Base-by-base conservation (phyloP, 2,888 invertebrate species). In the Anthophora plumipes region DNA sequence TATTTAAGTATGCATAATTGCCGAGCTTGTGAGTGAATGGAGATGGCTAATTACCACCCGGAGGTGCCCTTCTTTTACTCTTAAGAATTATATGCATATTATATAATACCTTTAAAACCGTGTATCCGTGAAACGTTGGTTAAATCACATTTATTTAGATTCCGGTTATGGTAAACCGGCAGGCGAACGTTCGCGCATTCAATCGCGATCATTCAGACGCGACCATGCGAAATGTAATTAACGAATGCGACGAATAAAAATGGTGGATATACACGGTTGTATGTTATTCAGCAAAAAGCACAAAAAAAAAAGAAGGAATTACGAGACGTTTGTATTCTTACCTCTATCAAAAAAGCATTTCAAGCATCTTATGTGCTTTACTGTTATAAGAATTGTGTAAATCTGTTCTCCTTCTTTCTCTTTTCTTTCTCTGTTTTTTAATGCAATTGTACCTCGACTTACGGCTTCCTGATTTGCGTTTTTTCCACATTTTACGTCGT, bases 1-100 rank as follows among this genome's bases (percentile, higher is more conserved):
- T 82, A 82, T 82, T 82, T 82, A 82, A 82, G 82, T 82, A 80
- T 82, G 82, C 82, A 80, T 82, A 82, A 82, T 80, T 82, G 80
- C 80, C 82, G 82, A 59, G 70, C 71, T 71, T 39, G 75, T 75
- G 55, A 22, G 67, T 80, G 82, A 82, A 82, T 82, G 75, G 70
- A 72, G 82, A 82, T 82, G 68, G 80, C 80, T 82, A 82, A 82
- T 82, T 82, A 82, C 81, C 71, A 75, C 71, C 39, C 80, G 46
- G 61, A 22, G 67, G 63, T 55, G 71, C 50, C 50, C 64, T 82
- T 80, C 64, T 82, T 80, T 75, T 70, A 52, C 70, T 68, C 66
- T 64, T 55, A 69, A 69, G 80, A 71, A 75, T 82, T 82, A 75
- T 80, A 64, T 69, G 67, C 61, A 54, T 80, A 80, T 80, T 82